These are phyloP conservation scores for Dipus sagitta DNA, from an alignment of 2,797 vertebrate genomes.

Conservation along the genomic window DNA sequence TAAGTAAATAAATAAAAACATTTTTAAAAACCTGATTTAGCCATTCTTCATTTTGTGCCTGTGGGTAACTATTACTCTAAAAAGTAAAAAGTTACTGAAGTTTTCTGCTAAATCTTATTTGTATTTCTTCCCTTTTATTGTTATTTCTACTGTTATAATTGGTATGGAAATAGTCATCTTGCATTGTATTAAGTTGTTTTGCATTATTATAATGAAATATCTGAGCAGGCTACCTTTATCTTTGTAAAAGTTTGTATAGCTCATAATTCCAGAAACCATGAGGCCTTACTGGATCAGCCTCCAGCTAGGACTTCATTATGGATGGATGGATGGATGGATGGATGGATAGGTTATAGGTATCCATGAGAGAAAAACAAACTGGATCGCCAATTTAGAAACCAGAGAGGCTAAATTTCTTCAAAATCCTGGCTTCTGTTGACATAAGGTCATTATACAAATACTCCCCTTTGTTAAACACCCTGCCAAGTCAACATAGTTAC, in stretches of 20 bases:
- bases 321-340: neutral
- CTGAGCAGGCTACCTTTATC: too few relatives aligned
- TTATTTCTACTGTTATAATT: neutral
- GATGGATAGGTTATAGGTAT: neutral
- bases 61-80: neutral
- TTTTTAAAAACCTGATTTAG: neutral
- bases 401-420: rapidly evolving
- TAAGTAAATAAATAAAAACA: too few relatives aligned
- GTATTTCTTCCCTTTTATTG: neutral
- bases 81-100: neutral
- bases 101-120: neutral
- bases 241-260: neutral
- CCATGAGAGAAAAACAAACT: neutral
- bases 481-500: neutral
- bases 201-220: neutral
- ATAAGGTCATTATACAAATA: neutral
- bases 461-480: neutral
- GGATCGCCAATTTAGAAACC: neutral
- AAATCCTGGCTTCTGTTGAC: neutral
- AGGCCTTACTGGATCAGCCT: neutral
- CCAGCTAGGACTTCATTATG: too few relatives aligned
- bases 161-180: neutral
- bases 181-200: neutral
- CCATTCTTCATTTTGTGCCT: neutral
- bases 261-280: neutral